phyloP scores from a whole-genome alignment of 2,797 vertebrate genomes.

The Delichon dasypus region DNA sequence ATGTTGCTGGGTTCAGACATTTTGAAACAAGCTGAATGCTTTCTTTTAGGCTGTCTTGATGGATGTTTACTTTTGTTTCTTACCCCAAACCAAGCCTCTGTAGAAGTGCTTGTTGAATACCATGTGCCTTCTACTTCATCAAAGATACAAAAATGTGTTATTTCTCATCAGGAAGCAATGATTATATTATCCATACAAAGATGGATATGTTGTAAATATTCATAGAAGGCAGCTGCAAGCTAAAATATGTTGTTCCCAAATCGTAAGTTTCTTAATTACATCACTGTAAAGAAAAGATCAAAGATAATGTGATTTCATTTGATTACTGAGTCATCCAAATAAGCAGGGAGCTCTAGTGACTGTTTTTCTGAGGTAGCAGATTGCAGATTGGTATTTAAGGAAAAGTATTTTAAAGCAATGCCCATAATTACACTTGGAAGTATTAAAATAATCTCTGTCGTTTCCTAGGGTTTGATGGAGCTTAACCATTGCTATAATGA shows the following conservation, averaged over 20 bases:
- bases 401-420: conserved; percentile 55
- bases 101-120: conserved; percentile 38
- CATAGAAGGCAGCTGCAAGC: conserved; percentile 56
- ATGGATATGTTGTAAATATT: conserved; percentile 11
- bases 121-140: conserved; percentile 15
- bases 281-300: conserved; percentile 62
- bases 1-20: not conserved
- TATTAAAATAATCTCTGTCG: conserved; percentile 7
- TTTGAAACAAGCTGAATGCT: not conserved
- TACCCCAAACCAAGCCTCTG: not conserved
- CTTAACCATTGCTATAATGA: conserved; percentile 1
- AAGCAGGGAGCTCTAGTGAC: conserved; percentile 28
- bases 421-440: not conserved
- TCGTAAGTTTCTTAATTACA: conserved; percentile 60
- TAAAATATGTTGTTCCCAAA: conserved; percentile 48
- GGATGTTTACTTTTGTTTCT: not conserved
- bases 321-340: conserved; percentile 56
- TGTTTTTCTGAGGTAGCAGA: conserved; percentile 52
- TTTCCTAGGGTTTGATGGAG: not conserved
- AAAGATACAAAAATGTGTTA: conserved; percentile 13
- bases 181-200: conserved; percentile 34
- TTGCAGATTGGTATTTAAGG: conserved; percentile 50
- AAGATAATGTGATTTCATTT: conserved; percentile 62
- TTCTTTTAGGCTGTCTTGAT: not conserved
- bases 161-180: conserved; percentile 46